A percentile compares a stretch with the other conserved stretches of the same genome.
Conservation (phyloP, 2,797 vertebrate species). For the Eremophila alpestris region DNA sequence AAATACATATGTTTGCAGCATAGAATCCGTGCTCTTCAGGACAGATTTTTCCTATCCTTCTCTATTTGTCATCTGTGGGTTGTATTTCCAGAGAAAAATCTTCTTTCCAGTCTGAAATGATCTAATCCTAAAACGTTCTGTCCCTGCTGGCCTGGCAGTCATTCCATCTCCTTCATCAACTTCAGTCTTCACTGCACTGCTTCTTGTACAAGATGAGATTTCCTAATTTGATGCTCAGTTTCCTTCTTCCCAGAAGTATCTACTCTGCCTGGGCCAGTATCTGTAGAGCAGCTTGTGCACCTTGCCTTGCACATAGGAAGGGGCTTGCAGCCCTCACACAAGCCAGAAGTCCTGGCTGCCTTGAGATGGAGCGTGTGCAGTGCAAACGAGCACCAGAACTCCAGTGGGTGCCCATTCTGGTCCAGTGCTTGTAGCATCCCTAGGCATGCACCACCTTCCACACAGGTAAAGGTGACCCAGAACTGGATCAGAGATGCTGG, state of each 20-base stretch:
- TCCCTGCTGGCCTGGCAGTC: not conserved
- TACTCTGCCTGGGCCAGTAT: not conserved
- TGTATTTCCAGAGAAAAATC: not conserved
- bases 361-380: not conserved
- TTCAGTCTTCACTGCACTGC: not conserved
- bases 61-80: not conserved
- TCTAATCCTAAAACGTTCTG: not conserved
- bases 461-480: not conserved
- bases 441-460: not conserved
- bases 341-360: not conserved
- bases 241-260: not conserved
- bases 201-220: not conserved
- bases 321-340: not conserved
- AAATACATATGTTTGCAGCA: not conserved
- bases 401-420: not conserved
- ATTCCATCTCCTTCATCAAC: not conserved
- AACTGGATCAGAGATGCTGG: not conserved
- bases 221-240: not conserved
- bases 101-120: not conserved
- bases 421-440: not conserved
- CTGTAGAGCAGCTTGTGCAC: not conserved
- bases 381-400: rapidly evolving
- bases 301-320: not conserved
- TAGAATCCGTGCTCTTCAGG: not conserved
- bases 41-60: not conserved